Evolutionary conservation across 2,113 vertebrate species (phyloP).

Genomic region (Odobenus rosmarus): DNA sequence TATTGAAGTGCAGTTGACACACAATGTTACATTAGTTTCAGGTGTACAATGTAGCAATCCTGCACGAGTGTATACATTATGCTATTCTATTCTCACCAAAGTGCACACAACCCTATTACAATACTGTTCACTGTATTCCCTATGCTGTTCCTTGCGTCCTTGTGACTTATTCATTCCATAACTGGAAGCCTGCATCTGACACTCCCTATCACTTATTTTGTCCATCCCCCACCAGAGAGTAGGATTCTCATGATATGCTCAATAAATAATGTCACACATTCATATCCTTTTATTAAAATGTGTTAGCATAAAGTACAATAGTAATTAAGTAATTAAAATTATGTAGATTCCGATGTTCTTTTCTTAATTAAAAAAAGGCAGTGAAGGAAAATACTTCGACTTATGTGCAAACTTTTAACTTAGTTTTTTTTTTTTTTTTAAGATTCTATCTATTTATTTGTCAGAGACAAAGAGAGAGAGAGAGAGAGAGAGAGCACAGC

Average conservation of each 20-base stretch:
- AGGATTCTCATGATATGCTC: neutral
- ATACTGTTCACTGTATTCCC: neutral
- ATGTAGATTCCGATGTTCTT: neutral
- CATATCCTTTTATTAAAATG: neutral
- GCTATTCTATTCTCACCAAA: neutral
- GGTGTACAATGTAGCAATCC: neutral
- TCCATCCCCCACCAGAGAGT: neutral
- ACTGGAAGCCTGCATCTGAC: neutral
- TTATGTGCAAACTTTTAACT: neutral
- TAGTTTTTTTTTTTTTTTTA: no score
- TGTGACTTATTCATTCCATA: neutral
- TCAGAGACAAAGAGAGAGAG: no score
- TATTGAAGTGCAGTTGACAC: neutral
- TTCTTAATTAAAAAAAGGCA: neutral
- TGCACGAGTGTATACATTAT: neutral
- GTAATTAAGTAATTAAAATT: neutral
- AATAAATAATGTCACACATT: neutral
- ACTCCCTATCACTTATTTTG: neutral
- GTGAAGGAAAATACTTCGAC: neutral
- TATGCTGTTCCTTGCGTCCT: neutral
- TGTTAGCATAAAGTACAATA: neutral
- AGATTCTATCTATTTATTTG: no score
- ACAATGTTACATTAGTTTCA: neutral
- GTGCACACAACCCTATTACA: neutral
- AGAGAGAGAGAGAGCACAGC: no score